Evolutionary conservation across 2,113 vertebrate species (phyloP), one percentile per base, ranked within the genome.

Genomic region (Aplodontia rufa): DNA sequence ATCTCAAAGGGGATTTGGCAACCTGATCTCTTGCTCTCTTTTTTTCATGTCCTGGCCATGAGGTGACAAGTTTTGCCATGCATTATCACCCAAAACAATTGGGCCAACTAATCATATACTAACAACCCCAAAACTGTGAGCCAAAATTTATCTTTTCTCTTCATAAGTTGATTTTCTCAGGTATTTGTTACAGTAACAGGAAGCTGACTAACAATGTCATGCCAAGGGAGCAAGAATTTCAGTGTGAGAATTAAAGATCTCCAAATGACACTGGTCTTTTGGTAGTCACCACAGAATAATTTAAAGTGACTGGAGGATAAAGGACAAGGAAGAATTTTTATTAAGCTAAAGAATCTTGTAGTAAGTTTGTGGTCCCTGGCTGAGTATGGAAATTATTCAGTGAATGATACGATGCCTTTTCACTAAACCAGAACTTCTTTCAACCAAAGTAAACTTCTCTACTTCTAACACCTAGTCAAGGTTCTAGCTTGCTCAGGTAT

Each of bases 361-460:
- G 62, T 68, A 71, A 84, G 37, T 66, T 35, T 91, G 80, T 76
- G 71, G 91, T 79, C 1, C 26, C 62, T 78, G n/a, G 66, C 8
- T 88, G 37, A 80, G 6, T 22, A 79, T 14, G 2, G 8, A 68
- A 93, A 42, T 45, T 32, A 75, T 49, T 45, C 49, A 47, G 13
- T 32, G 64, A 51, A 68, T 76, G 55, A 90, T 32, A 32, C 28
- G 45, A 81, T 45, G 58, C 35, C 53, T 85, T 84, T 68, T 81
- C 75, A 71, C 58, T 93, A 92, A 94, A 71, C 22, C 4, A 80
- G 90, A 95, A 66, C 28, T 88, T 94, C 35, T 64, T 72, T 66
- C 58, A 87, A 37, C 20, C 35, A 81, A 62, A 74, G 47, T 71
- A 20, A 58, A 40, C 35, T 62, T 66, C 30, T 83, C 30, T 87